These are phyloP conservation scores for Rotaria socialis DNA, from an alignment of 2,888 invertebrate species.

Conservation along the genomic window DNA sequence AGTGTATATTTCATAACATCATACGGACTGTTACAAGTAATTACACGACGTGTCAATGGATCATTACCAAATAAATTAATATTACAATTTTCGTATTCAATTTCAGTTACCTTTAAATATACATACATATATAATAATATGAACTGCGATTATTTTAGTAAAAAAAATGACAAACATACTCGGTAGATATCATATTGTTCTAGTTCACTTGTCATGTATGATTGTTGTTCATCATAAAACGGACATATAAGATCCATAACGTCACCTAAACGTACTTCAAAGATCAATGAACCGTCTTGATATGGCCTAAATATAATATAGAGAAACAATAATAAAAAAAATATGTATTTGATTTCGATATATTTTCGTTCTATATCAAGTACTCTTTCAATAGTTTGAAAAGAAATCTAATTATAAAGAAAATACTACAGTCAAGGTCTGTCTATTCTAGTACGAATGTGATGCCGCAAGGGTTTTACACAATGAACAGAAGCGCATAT, in stretches of 20 bases:
- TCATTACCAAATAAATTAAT: not conserved
- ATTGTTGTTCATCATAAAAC: conserved; percentile 34
- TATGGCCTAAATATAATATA: not conserved
- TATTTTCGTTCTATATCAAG: too few species aligned
- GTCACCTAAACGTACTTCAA: conserved; percentile 34
- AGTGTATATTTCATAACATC: conserved; percentile 26
- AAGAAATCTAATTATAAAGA: not conserved
- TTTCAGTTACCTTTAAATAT: conserved; percentile 17
- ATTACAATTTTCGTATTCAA: not conserved
- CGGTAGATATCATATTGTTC: conserved; percentile 33
- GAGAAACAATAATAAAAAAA: not conserved
- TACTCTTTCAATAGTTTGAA: not conserved
- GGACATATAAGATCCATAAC: conserved; percentile 35
- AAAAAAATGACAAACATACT: not conserved
- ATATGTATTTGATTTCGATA: not conserved
- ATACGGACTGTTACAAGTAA: conserved; percentile 25
- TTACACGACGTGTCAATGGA: not conserved
- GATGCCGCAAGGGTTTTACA: not conserved
- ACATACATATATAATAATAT: not conserved
- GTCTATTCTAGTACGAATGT: not conserved
- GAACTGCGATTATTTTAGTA: not conserved
- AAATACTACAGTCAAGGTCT: not conserved
- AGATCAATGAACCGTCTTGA: conserved; percentile 7
- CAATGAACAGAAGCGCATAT: not conserved
- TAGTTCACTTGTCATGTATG: conserved; percentile 16